A percentile compares a stretch with the other conserved stretches of the same genome.
Evolutionary conservation across 2,888 invertebrate species (phyloP).

Genomic region (Andrena haemorrhoa): DNA sequence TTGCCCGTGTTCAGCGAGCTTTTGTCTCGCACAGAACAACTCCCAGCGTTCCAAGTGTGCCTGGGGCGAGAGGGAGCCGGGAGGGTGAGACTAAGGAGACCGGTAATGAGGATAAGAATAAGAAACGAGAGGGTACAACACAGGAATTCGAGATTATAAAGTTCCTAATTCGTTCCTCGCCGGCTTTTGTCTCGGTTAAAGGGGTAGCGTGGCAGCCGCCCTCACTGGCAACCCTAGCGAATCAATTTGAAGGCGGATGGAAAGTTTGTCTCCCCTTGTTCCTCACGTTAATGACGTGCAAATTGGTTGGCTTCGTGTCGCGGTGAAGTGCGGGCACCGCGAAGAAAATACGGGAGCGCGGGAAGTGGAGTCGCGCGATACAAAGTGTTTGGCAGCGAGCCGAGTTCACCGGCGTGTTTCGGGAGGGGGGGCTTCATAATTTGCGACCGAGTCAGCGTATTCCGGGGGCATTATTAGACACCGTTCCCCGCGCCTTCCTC

Average conservation of each 20-base stretch:
- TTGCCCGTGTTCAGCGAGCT: background rate
- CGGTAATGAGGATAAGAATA: conserved; percentile 8
- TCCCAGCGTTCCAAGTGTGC: too few species aligned
- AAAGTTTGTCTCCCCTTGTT: conserved; percentile 4
- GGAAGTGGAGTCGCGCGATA: conserved; percentile 23
- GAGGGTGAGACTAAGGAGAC: background rate
- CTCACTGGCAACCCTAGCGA: background rate
- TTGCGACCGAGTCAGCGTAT: conserved; percentile 64
- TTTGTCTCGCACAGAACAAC: background rate
- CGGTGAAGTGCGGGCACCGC: conserved; percentile 6
- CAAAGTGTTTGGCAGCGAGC: conserved; percentile 54
- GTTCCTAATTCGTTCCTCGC: background rate
- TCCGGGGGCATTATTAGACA: conserved; percentile 54
- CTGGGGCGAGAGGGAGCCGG: background rate
- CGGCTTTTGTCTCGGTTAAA: background rate
- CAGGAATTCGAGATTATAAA: conserved; percentile 12
- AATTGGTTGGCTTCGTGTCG: conserved; percentile 25
- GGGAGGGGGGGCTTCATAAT: conserved; percentile 41
- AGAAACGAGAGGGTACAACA: background rate
- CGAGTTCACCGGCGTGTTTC: conserved; percentile 51
- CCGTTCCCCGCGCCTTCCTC: conserved; percentile 15
- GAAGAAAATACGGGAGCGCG: conserved; percentile 35
- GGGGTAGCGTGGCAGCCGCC: background rate
- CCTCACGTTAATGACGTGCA: background rate
- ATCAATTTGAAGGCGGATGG: background rate